These are phyloP conservation scores for Epinephelus fuscoguttatus DNA, from an alignment of 2,113 vertebrate species.

Conservation along the genomic window DNA sequence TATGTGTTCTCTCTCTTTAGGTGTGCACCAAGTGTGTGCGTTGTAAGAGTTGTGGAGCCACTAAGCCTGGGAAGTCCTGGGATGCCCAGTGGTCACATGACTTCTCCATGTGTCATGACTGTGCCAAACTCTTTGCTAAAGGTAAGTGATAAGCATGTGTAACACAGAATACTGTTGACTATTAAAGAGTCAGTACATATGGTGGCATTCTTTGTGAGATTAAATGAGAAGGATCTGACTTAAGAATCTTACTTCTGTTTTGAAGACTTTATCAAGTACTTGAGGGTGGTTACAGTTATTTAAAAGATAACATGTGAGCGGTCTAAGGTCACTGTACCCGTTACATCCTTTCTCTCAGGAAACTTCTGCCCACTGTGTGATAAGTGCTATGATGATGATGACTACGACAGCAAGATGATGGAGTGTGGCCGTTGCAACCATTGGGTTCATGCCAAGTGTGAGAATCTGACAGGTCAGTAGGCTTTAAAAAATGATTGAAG, in stretches of 20 bases:
- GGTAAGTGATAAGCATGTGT: slow-evolving; percentile 79
- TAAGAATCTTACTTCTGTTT: not conserved
- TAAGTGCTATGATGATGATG: slow-evolving; percentile 94
- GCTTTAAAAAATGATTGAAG: not conserved
- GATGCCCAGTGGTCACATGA: slow-evolving; percentile 99
- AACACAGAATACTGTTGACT: not conserved
- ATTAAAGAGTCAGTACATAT: not conserved
- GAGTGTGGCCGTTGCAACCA: slow-evolving; percentile 94
- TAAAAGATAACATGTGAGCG: not conserved
- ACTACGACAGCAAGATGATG: slow-evolving; percentile 98
- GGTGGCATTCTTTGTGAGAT: not conserved
- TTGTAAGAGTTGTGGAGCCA: slow-evolving; percentile 98
- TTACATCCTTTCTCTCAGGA: slow-evolving; percentile 80
- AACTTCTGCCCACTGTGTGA: slow-evolving; percentile 97
- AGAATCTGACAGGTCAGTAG: slow-evolving; percentile 93
- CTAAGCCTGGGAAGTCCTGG: slow-evolving; percentile 97
- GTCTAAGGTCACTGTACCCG: not conserved
- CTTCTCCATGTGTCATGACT: slow-evolving; percentile 98
- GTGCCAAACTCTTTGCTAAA: slow-evolving; percentile 99
- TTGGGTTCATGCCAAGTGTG: slow-evolving; percentile 98
- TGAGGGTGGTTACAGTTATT: not conserved
- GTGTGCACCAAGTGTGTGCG: slow-evolving; percentile 97
- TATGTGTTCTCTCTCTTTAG: slow-evolving; percentile 76
- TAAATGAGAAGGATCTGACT: not conserved
- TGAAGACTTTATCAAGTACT: not conserved